Conservation (phyloP, 1,140 invertebrate genomes). For the Euborellia annulipes region DNA sequence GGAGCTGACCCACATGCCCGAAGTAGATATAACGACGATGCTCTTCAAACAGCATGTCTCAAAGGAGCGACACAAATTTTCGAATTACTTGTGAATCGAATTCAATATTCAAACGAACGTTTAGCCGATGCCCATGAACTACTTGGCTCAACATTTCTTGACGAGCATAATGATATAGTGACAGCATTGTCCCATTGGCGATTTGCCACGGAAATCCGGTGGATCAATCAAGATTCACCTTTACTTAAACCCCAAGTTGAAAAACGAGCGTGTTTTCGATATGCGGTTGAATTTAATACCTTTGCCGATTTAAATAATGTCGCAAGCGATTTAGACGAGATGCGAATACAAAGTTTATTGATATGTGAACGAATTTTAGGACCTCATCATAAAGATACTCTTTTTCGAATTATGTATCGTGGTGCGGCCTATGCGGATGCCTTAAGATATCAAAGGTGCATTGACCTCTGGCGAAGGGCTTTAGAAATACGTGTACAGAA, state of each 20-base stretch:
- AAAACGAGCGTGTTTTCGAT: slow-evolving; percentile 40
- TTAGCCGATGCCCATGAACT: slow-evolving; percentile 71
- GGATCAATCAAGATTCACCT: slow-evolving; percentile 20
- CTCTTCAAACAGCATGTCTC: slow-evolving; percentile 74
- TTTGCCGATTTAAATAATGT: slow-evolving; percentile 52
- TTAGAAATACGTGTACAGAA: slow-evolving; percentile 61
- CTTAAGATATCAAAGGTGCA: slow-evolving; percentile 65
- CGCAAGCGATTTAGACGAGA: slow-evolving; percentile 56
- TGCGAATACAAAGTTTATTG: slow-evolving; percentile 66
- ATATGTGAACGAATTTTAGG: slow-evolving; percentile 72
- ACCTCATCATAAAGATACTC: slow-evolving; percentile 62
- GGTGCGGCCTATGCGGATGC: slow-evolving; percentile 78
- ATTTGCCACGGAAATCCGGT: slow-evolving; percentile 40
- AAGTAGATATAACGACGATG: slow-evolving; percentile 76
- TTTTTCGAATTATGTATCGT: slow-evolving; percentile 58
- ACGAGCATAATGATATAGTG: slow-evolving; percentile 60
- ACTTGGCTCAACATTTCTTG: slow-evolving; percentile 67
- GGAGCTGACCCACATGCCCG: slow-evolving; percentile 61
- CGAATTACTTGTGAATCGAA: slow-evolving; percentile 47
- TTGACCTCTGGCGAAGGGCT: slow-evolving; percentile 68
- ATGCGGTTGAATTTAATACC: slow-evolving; percentile 52
- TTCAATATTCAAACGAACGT: slow-evolving; percentile 44
- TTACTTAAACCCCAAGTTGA: slow-evolving; percentile 38
- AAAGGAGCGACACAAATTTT: slow-evolving; percentile 75
- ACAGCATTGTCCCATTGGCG: slow-evolving; percentile 49